Evolutionary conservation across 2,888 invertebrate genomes (phyloP).

Genomic region (Coelopa pilipes): DNA sequence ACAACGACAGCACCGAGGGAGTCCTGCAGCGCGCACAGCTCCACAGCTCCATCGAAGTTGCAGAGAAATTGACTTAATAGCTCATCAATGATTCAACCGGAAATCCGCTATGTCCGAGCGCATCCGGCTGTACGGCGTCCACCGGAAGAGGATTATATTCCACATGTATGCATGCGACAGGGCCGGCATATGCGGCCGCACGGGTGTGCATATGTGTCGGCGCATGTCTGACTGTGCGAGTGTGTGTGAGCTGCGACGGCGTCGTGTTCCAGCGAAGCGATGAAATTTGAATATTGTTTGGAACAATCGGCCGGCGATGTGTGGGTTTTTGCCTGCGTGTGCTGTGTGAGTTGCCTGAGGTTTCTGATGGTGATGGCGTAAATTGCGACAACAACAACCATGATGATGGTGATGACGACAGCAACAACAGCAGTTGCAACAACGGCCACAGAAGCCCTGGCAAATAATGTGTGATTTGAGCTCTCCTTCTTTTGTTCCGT

Average conservation of each 20-base stretch:
- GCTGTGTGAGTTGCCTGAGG: slow-evolving; percentile 30
- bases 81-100: slow-evolving; percentile 67
- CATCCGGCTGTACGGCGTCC: slow-evolving; percentile 59
- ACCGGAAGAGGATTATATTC: slow-evolving; percentile 60
- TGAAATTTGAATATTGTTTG: slow-evolving; percentile 58
- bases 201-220: not conserved
- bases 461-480: too few relatives aligned
- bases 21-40: too few relatives aligned
- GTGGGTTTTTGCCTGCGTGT: slow-evolving; percentile 9
- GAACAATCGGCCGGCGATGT: slow-evolving; percentile 28
- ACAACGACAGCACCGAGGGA: slow-evolving; percentile 44
- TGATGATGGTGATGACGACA: too few relatives aligned
- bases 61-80: slow-evolving; percentile 64
- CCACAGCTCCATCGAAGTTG: not conserved
- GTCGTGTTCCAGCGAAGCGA: slow-evolving; percentile 49
- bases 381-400: slow-evolving; percentile 38
- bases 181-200: slow-evolving; percentile 28
- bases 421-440: too few relatives aligned
- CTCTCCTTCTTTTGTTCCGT: too few relatives aligned
- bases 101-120: slow-evolving; percentile 65
- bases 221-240: slow-evolving; percentile 21
- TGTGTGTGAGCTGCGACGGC: slow-evolving; percentile 11
- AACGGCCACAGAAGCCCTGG: not conserved
- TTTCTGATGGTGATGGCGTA: slow-evolving; percentile 32
- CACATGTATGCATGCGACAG: slow-evolving; percentile 24